These are phyloP conservation scores for Melipona quadrifasciata DNA, from an alignment of 1,140 invertebrate genomes.

Conservation along the genomic window DNA sequence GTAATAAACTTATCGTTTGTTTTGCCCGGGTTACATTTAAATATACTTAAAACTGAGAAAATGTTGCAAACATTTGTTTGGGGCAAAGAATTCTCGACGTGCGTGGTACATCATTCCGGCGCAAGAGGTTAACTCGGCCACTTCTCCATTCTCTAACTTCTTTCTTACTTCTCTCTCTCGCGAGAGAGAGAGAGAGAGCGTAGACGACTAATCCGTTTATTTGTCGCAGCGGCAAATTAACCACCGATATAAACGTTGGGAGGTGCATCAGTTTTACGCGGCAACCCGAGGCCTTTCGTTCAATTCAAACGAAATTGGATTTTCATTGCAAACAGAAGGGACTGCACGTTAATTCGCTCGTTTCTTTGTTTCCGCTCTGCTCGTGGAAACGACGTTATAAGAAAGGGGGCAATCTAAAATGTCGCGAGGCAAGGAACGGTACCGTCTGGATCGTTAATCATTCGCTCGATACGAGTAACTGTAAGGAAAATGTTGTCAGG, in stretches of 20 bases:
- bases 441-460: conserved; percentile 11
- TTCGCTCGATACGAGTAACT: not conserved
- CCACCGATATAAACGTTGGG: not conserved
- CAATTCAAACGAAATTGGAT: conserved; percentile 45
- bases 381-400: conserved; percentile 10
- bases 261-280: conserved; percentile 34
- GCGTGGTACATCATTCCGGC: too few relatives aligned
- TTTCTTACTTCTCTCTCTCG: too few relatives aligned
- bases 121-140: not conserved
- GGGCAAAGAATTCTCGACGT: too few relatives aligned
- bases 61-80: too few relatives aligned
- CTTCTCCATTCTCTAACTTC: not conserved
- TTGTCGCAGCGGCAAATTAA: conserved; percentile 16
- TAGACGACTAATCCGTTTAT: not conserved
- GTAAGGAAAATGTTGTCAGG: not conserved
- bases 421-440: not conserved
- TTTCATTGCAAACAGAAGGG: conserved; percentile 25
- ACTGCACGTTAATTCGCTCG: conserved; percentile 25
- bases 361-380: conserved; percentile 30
- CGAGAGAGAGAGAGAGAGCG: too few relatives aligned
- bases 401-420: not conserved
- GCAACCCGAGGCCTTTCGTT: not conserved
- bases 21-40: too few relatives aligned
- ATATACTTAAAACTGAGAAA: too few relatives aligned
- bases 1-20: too few relatives aligned